Conservation (phyloP, 64 coral and sea anemone genomes). For the Porites lutea region DNA sequence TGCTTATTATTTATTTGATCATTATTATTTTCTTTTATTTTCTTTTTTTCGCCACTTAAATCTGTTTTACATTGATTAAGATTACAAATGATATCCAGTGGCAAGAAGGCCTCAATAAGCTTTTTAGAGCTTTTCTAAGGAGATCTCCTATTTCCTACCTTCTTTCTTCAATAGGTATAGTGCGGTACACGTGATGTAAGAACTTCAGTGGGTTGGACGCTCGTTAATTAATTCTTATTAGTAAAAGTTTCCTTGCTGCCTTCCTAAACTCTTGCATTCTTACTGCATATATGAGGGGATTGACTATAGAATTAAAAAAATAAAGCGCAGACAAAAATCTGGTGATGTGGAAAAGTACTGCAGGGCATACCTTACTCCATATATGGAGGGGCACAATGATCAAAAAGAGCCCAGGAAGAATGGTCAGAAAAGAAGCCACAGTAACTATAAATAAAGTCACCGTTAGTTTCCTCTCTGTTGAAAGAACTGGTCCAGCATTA, state of each 20-base stretch:
- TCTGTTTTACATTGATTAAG: too few relatives aligned
- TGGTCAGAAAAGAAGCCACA: not conserved
- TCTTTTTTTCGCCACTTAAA: too few relatives aligned
- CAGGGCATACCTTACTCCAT: not conserved
- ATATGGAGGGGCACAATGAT: not conserved
- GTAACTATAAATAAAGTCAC: not conserved
- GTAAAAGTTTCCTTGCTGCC: not conserved
- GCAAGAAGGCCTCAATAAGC: too few relatives aligned
- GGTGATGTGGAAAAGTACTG: too few relatives aligned
- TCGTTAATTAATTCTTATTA: too few relatives aligned
- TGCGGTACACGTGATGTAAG: not conserved
- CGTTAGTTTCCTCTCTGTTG: not conserved
- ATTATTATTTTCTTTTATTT: too few relatives aligned
- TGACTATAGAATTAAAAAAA: not conserved
- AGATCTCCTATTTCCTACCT: too few relatives aligned
- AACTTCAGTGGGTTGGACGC: too few relatives aligned
- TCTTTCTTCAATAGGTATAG: too few relatives aligned
- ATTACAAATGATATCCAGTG: too few relatives aligned
- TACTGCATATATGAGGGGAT: conserved; percentile 3
- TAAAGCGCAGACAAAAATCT: not conserved
- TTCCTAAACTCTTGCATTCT: not conserved
- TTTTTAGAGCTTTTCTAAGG: too few relatives aligned
- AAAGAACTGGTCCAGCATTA: not conserved
- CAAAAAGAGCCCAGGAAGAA: not conserved
- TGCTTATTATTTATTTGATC: too few relatives aligned